Conservation (phyloP, 2,888 invertebrate genomes). For the Plemyria rubiginata region DNA sequence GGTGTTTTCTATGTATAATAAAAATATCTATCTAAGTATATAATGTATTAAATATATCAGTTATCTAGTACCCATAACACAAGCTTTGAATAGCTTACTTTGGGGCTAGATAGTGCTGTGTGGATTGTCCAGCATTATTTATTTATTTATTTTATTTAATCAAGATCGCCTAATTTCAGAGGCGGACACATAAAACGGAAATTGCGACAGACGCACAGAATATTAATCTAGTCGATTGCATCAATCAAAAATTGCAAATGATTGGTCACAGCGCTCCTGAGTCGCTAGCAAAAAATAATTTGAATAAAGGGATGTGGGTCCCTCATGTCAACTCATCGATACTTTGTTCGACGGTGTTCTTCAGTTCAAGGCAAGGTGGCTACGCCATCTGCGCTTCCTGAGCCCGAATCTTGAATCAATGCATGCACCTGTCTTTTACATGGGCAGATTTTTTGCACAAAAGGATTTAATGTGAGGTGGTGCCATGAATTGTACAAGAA, state of each 20-base stretch:
- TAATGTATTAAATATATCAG: too few relatives aligned
- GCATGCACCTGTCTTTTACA: slow-evolving; percentile 64
- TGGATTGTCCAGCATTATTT: too few relatives aligned
- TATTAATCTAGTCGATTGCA: slow-evolving; percentile 48
- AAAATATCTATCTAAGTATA: too few relatives aligned
- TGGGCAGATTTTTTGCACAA: slow-evolving; percentile 25
- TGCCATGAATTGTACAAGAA: too few relatives aligned
- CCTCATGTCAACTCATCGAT: slow-evolving; percentile 48
- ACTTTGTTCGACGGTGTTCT: slow-evolving; percentile 64
- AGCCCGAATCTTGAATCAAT: slow-evolving; percentile 76
- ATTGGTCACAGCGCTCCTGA: slow-evolving; percentile 18
- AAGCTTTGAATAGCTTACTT: too few relatives aligned
- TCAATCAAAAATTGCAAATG: slow-evolving; percentile 34
- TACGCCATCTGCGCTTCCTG: slow-evolving; percentile 65
- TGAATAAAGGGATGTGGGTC: slow-evolving; percentile 30
- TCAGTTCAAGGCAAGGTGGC: slow-evolving; percentile 62
- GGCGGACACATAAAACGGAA: slow-evolving; percentile 45
- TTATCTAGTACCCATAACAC: too few relatives aligned
- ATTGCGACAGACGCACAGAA: slow-evolving; percentile 44
- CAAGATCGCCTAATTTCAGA: slow-evolving; percentile 38
- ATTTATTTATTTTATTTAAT: too few relatives aligned
- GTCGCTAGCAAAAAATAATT: slow-evolving; percentile 28
- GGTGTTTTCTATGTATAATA: too few relatives aligned
- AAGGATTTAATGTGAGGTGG: slow-evolving; percentile 9
- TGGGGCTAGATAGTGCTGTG: too few relatives aligned